phyloP scores from a whole-genome alignment of 2,797 vertebrate genomes.

The Acropternis orthonyx region DNA sequence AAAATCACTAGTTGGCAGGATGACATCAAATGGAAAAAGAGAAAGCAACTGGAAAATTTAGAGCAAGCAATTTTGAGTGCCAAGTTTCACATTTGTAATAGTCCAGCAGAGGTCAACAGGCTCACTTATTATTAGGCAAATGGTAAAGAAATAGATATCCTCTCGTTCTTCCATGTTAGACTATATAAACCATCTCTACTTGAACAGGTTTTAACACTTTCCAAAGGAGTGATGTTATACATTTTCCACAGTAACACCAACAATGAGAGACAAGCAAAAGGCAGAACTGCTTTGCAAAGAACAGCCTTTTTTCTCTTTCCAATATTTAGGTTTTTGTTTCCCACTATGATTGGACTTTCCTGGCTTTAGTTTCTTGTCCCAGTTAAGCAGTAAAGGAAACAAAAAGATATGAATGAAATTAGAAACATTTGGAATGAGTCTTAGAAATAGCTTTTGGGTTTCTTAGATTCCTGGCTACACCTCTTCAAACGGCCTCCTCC shows the following conservation, averaged over 20 bases:
- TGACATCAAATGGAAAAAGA: constrained; percentile 77
- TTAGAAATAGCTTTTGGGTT: constrained; percentile 67
- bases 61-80: constrained; percentile 81
- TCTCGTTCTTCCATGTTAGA: constrained; percentile 60
- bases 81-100: constrained; percentile 82
- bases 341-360: constrained; percentile 74
- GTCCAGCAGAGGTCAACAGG: constrained; percentile 78
- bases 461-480: constrained; percentile 50
- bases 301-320: constrained; percentile 61
- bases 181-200: constrained; percentile 59
- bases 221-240: constrained; percentile 61
- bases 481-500: constrained; percentile 3
- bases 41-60: constrained; percentile 82
- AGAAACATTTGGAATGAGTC: constrained; percentile 66
- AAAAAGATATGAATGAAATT: constrained; percentile 77
- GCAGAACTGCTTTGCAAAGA: constrained; percentile 47
- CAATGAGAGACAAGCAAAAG: constrained; percentile 68
- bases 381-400: constrained; percentile 76
- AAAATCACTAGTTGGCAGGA: constrained; percentile 82
- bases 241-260: constrained; percentile 62
- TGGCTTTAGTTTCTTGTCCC: constrained; percentile 71
- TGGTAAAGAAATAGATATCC: constrained; percentile 72
- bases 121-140: constrained; percentile 72
- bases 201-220: constrained; percentile 37
- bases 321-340: constrained; percentile 74